A percentile compares a stretch with the other conserved stretches of the same genome.
These are phyloP conservation scores for Henicopernis longicauda DNA, from an alignment of 2,113 vertebrate species.

Conservation along the genomic window DNA sequence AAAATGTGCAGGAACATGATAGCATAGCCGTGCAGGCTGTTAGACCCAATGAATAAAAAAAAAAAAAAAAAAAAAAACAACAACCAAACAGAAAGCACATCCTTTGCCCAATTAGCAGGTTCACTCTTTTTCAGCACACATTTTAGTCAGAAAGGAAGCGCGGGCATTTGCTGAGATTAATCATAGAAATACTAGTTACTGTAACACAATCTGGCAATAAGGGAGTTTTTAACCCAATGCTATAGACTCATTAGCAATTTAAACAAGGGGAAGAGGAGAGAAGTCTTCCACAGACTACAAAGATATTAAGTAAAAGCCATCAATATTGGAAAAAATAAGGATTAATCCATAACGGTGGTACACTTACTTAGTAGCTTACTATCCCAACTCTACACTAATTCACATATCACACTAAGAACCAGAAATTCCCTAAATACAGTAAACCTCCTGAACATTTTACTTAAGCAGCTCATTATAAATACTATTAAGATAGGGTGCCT, in stretches of 20 bases:
- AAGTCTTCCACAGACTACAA: background rate
- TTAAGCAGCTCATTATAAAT: background rate
- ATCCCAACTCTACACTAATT: background rate
- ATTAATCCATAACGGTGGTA: background rate
- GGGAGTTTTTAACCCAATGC: background rate
- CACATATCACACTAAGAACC: background rate
- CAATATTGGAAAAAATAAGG: background rate
- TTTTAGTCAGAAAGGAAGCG: background rate
- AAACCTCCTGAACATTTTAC: background rate
- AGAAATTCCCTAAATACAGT: background rate
- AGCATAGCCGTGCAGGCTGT: rapidly evolving
- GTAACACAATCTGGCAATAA: background rate
- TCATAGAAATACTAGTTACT: background rate
- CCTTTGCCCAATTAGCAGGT: background rate
- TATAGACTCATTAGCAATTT: background rate
- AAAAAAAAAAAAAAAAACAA: background rate
- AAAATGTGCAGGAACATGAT: rapidly evolving
- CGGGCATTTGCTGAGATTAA: background rate
- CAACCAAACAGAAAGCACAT: background rate
- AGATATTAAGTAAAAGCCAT: background rate
- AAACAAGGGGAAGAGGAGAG: background rate
- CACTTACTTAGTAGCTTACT: background rate
- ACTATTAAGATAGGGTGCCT: background rate
- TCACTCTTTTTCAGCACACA: background rate
- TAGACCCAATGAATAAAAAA: background rate